Evolutionary conservation across 2,888 invertebrate genomes (phyloP).

Genomic region (Parnassius glacialis): DNA sequence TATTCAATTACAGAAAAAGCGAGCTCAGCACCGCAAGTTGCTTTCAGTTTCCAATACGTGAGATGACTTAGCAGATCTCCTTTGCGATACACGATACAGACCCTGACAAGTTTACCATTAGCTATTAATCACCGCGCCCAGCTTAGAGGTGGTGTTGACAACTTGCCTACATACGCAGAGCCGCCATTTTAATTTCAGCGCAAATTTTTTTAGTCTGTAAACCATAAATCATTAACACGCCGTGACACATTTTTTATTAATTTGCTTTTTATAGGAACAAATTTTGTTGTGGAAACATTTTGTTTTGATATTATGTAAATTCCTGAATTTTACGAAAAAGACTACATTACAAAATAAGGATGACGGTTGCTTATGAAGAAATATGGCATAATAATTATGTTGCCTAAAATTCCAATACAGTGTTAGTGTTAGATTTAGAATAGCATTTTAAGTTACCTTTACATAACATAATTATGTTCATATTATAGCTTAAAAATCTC

Average conservation of each 20-base stretch:
- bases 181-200: constrained; percentile 40
- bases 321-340: too few species aligned
- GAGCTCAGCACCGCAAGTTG: constrained; percentile 2
- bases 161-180: constrained; percentile 39
- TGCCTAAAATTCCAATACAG: too few species aligned
- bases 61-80: constrained; percentile 33
- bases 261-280: constrained; percentile 2
- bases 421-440: too few species aligned
- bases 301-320: too few species aligned
- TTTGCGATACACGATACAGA: constrained; percentile 34
- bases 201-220: constrained; percentile 28
- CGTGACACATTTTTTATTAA: constrained; percentile 16
- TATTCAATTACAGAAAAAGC: constrained; percentile 14
- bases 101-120: constrained; percentile 40
- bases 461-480: too few species aligned
- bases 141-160: constrained; percentile 42
- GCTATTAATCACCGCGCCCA: constrained; percentile 43
- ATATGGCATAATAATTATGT: too few species aligned
- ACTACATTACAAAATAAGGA: too few species aligned
- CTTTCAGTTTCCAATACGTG: constrained; percentile 17
- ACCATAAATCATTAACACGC: constrained; percentile 30
- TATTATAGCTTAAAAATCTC: too few species aligned
- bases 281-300: too few species aligned
- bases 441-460: too few species aligned
- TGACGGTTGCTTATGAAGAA: too few species aligned